Evolutionary conservation across 2,113 vertebrate genomes (phyloP), one percentile per base, ranked within the genome.

Genomic region (Scalopus aquaticus): DNA sequence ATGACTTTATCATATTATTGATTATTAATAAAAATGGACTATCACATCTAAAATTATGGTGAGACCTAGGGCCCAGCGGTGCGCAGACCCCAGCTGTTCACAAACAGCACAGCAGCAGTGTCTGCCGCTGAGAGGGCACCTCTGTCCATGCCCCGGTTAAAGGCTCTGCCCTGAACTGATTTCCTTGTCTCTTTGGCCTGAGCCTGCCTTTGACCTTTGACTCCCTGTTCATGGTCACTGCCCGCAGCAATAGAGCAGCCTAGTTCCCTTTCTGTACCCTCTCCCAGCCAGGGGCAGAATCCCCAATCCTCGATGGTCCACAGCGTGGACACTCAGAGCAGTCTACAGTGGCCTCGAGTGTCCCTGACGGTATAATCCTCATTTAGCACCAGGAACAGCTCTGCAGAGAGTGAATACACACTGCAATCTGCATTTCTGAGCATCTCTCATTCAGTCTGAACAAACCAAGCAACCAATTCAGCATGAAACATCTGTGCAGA

Each of bases 361-460:
- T 60, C n/a, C 35, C 6, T 10, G 78, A 76, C 11, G 19, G 39
- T 1, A 37, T 54, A 72, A 83, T 79, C 51, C 24, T 51, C 62
- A 28, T 19, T 39, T 30, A 26, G 32, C 67, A 56, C 24, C 32
- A 79, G 28, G 6, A 42, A 44, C 67, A 42, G 37, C 67, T 60
- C 73, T 16, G 42, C 0, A 44, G 30, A 44, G 17, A 60, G 58
- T 89, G 62, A 22, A 20, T 10, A 16, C 20, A 62, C 26, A 67
- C 30, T 67, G 32, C 74, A 22, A 13, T 37, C 35, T 70, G 32
- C 69, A 56, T 64, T 49, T 79, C 79, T 58, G 80, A 79, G 44
- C 46, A 44, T 76, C 54, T 96, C 95, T 96, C 95, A 73, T 62
- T 37, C 89, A 44, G 54, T 69, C 82, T 77, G 58, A 49, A 82